Evolutionary conservation across 2,113 vertebrate species (phyloP), one percentile per base, ranked within the genome.

Genomic region (Dermatemys mawii): DNA sequence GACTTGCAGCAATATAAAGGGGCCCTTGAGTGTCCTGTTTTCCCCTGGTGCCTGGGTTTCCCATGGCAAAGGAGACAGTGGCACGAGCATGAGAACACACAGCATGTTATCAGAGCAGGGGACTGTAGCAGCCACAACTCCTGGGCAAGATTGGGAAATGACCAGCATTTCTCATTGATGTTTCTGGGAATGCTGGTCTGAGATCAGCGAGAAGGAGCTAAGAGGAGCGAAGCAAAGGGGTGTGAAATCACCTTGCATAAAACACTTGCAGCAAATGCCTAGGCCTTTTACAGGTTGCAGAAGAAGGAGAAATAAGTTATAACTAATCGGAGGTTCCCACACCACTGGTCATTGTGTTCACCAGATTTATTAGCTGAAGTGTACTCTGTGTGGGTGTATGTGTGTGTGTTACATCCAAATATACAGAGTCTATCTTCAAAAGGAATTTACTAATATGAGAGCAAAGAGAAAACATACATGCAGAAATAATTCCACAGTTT

Each of bases 1-100:
- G 98, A 99, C 98, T 98, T 98, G 97, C 97, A 97, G 98, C 97
- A 98, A 98, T 95, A 98, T 97, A 98, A 98, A 98, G 98, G 96
- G 97, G 97, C 97, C 97, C 97, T 98, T 98, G 97, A 97, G 96
- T 96, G 95, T 97, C 81, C 94, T 94, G 86, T 92, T 94, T 94
- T 85, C 93, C 97, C 97, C 96, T 91, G 84, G 80, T 95, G 96
- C 97, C 95, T 95, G 95, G 92, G 81, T 97, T 98, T 98, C 97
- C 97, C 97, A 97, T 95, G 95, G 24, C 96, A 96, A 93, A 96
- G 94, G 90, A 96, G 93, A 96, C 90, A 96, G 91, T 5, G 90
- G 90, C 93, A 97, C 86, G 13, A 94, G 96, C 92, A 93, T 85
- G 89, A 48, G 91, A 90, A 92, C 82, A 93, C 0, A 94, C 90